Percentiles rank a stretch among this genome's conserved stretches.
phyloP scores from a whole-genome alignment of 2,888 invertebrate genomes.

The Agrochola lota region DNA sequence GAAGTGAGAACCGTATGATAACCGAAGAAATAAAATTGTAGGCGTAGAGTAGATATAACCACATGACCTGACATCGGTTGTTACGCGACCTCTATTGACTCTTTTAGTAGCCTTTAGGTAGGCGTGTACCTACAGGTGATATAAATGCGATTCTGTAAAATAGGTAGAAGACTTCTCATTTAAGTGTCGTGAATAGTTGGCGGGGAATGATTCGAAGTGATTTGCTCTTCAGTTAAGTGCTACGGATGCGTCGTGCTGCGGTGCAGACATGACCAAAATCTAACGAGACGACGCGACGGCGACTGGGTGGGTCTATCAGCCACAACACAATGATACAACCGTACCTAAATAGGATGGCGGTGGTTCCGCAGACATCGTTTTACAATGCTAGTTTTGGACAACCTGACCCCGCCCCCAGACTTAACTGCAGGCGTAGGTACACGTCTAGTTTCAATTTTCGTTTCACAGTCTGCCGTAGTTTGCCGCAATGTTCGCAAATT shows the following conservation, averaged over 20 bases:
- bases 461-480: background rate
- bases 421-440: background rate
- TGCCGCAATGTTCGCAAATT: background rate
- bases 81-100: background rate
- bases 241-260: background rate
- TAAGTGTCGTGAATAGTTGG: background rate
- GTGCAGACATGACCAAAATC: no score
- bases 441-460: background rate
- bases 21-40: slow-evolving; percentile 3
- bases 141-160: background rate
- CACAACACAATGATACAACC: background rate
- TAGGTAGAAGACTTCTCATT: background rate
- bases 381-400: background rate
- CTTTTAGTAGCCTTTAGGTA: no score
- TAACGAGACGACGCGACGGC: no score
- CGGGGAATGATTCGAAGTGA: background rate
- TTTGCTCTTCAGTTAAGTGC: background rate
- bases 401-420: background rate
- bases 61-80: background rate
- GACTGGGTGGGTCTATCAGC: background rate
- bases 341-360: background rate
- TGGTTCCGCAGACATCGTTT: background rate
- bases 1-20: background rate
- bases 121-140: background rate
- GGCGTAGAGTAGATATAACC: background rate